Evolutionary conservation across 2,113 vertebrate genomes (phyloP), one percentile per base, ranked within the genome.

Genomic region (Albula glossodonta): DNA sequence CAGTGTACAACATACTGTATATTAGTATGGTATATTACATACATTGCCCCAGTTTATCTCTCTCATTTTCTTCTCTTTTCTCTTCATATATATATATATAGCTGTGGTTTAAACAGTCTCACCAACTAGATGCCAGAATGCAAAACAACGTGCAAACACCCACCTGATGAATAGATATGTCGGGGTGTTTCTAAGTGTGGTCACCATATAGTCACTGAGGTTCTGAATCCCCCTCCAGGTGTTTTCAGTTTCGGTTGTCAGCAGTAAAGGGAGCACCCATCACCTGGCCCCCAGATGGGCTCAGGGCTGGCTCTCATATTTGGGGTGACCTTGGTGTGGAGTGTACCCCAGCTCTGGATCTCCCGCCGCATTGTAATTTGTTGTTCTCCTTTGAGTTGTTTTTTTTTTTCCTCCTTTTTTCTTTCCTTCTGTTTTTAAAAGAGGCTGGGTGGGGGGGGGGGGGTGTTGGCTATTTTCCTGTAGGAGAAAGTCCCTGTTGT

Each of bases 391-490:
- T 51, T 74, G 70, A 51, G 50, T 51, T 80, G 19, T 80, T 15
- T 78, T 78, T 6, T 63, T 22, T 22, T 22, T 3, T 4, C 22
- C 17, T 3, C 22, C 17, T 66, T 66, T 15, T 66, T 22, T 12
- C 53, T 56, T 15, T 60, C 17, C 11, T 60, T 60, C 11, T 60
- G 5, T 66, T 66, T 66, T 66, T 15, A 19, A 66, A 60, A 60
- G 17, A 66, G 60, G 31, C 31, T 41, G 31, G 31, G 0, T 41
- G 31, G 60, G 60, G 7, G 60, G 0, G 22, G 70, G 4, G 25
- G 70, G 70, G 60, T 66, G 84, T 88, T 89, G 90, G 93, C 88
- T 86, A 90, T 87, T 90, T 86, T 87, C 11, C 0, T 50, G 22
- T 84, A 80, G 91, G 66, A 57, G 74, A 1, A 87, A 25, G 88